Evolutionary conservation across 2,797 vertebrate species (phyloP), one percentile per base, ranked within the genome.

Genomic region (Moxostoma hubbsi): DNA sequence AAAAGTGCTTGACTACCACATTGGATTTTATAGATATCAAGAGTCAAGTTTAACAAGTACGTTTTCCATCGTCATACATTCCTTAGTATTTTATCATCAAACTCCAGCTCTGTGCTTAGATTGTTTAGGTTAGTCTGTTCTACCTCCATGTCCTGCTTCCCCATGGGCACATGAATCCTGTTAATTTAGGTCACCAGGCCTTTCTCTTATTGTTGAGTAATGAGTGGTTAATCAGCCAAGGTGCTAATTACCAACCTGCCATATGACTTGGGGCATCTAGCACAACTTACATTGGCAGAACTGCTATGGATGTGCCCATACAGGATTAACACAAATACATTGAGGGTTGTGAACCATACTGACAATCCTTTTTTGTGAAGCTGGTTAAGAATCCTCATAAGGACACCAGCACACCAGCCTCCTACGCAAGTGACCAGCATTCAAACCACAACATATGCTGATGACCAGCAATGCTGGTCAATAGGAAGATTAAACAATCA

Each of bases 241-340:
- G 61, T 12, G 11, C 69, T 77, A 82, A 82, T 74, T 73, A 82
- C 47, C 64, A 54, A 74, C 75, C 81, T 80, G 72, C 50, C 15
- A 5, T 12, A 74, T 68, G 36, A 80, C 47, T 62, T 58, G 53
- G 51, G 62, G 62, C 59, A 43, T 43, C 15, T 65, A 57, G 11
- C 50, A 57, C 46, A 77, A 18, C 61, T 79, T 72, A 61, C 62
- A 65, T 4, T 9, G 18, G 12, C 45, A 50, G 43, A 66, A 65
- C 2, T 4, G 11, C 51, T 46, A 9, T 61, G n/a, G 24, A 15
- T 63, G 5, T 63, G 43, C 13, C 49, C 13, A 43, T 45, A 45
- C 36, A 64, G 18, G n/a, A 45, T 43, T 8, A 51, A 4, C 58
- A 54, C 12, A 16, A 50, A 63, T 49, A 53, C 67, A 62, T 70